These are phyloP conservation scores for Pseudotriccus pelzelni DNA, from an alignment of 2,797 vertebrate genomes.

Conservation along the genomic window DNA sequence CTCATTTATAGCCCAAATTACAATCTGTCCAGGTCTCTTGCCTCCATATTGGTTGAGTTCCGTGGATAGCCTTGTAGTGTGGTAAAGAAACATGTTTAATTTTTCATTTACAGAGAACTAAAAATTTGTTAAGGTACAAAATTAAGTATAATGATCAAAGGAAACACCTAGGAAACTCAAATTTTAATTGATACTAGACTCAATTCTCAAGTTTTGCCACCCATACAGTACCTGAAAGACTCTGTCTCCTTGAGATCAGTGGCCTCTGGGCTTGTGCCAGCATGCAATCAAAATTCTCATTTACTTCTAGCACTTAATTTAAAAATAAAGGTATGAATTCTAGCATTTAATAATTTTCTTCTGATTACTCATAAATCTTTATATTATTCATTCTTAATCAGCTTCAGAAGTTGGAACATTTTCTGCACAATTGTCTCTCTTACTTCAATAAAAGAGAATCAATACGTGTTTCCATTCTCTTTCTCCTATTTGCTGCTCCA, in stretches of 20 bases:
- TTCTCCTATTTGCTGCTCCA: conserved; percentile 29
- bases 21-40: background rate
- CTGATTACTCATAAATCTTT: conserved; percentile 32
- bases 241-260: background rate
- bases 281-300: conserved; percentile 26
- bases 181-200: background rate
- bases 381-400: conserved; percentile 41
- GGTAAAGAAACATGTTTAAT: background rate
- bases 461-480: background rate
- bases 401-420: conserved; percentile 33
- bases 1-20: background rate
- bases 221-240: background rate
- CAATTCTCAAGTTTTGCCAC: background rate
- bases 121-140: background rate
- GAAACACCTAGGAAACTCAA: background rate
- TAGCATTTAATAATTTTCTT: conserved; percentile 16
- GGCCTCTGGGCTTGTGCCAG: background rate
- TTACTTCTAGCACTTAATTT: conserved; percentile 25
- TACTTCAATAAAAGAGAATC: conserved; percentile 23
- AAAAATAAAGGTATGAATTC: conserved; percentile 46
- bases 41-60: background rate
- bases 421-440: conserved; percentile 35
- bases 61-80: background rate
- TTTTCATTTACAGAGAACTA: background rate
- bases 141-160: background rate